Conservation (phyloP, 2,797 vertebrate genomes). For the Gymnocypris eckloni region DNA sequence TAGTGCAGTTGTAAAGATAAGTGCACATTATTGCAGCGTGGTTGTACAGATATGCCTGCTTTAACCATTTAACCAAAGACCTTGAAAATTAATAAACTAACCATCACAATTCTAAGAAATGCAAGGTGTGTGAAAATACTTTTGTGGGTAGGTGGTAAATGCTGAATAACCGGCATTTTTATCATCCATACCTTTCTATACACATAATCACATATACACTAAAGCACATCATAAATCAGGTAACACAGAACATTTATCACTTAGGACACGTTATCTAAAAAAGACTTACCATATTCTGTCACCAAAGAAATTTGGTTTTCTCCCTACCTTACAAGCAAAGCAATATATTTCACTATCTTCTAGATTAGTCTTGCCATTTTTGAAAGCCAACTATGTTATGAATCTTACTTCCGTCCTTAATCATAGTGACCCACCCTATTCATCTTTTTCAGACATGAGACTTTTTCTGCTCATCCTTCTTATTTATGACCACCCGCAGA, state of each 20-base stretch:
- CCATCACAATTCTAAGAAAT: constrained; percentile 81
- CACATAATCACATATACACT: constrained; percentile 26
- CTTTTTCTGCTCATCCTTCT: neutral
- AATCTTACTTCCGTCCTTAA: constrained; percentile 85
- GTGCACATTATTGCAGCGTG: constrained; percentile 77
- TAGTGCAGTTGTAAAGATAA: constrained; percentile 81
- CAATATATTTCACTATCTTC: constrained; percentile 70
- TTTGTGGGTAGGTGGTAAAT: neutral
- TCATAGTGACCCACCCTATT: constrained; percentile 79
- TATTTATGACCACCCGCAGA: neutral
- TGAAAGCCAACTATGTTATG: constrained; percentile 89
- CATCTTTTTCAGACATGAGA: constrained; percentile 67
- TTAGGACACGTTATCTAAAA: neutral
- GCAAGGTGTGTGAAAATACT: constrained; percentile 36
- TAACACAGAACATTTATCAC: constrained; percentile 12
- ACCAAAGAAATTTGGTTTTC: constrained; percentile 82
- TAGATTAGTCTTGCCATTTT: constrained; percentile 88
- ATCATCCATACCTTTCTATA: neutral
- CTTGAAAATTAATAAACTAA: constrained; percentile 88
- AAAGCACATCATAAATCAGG: constrained; percentile 19
- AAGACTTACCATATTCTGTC: constrained; percentile 90
- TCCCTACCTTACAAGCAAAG: constrained; percentile 66
- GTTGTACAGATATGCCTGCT: constrained; percentile 80
- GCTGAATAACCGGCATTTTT: constrained; percentile 9
- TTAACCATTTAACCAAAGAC: constrained; percentile 71